These are phyloP conservation scores for Drosophila willistoni DNA, from an alignment of 1,140 invertebrate species.

Conservation along the genomic window DNA sequence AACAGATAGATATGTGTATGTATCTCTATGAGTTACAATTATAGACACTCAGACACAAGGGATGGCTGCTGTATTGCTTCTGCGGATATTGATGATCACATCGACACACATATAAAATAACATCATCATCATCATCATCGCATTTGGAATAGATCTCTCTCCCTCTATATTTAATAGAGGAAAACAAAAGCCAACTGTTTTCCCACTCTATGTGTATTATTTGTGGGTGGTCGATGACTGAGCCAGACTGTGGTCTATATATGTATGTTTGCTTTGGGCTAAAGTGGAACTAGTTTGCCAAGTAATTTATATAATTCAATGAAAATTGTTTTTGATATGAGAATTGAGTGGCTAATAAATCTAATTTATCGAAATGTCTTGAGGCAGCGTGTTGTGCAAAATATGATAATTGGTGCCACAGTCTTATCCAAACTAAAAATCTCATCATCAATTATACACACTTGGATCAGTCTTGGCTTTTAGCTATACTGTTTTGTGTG, in stretches of 20 bases:
- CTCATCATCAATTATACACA: conserved; percentile 43
- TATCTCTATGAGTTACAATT: conserved; percentile 39
- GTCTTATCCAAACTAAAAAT: conserved; percentile 24
- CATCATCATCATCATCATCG: conserved; percentile 72
- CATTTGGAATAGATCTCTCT: conserved; percentile 44
- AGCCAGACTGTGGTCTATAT: background rate
- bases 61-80: conserved; percentile 27
- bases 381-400: conserved; percentile 28
- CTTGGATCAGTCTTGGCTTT: conserved; percentile 2
- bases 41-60: conserved; percentile 38
- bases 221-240: conserved; percentile 51
- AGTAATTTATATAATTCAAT: conserved; percentile 57
- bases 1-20: conserved; percentile 14
- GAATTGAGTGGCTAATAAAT: conserved; percentile 60
- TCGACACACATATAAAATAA: conserved; percentile 46
- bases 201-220: conserved; percentile 24
- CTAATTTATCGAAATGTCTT: conserved; percentile 59
- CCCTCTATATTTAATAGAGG: background rate
- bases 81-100: conserved; percentile 45
- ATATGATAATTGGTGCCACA: conserved; percentile 72
- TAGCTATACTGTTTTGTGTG: background rate
- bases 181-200: conserved; percentile 29
- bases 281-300: conserved; percentile 59
- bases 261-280: conserved; percentile 35
- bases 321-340: conserved; percentile 58